Percentiles rank a stretch among this genome's conserved stretches.
phyloP scores from a whole-genome alignment of 2,113 vertebrate species.

The Entosphenus tridentatus region DNA sequence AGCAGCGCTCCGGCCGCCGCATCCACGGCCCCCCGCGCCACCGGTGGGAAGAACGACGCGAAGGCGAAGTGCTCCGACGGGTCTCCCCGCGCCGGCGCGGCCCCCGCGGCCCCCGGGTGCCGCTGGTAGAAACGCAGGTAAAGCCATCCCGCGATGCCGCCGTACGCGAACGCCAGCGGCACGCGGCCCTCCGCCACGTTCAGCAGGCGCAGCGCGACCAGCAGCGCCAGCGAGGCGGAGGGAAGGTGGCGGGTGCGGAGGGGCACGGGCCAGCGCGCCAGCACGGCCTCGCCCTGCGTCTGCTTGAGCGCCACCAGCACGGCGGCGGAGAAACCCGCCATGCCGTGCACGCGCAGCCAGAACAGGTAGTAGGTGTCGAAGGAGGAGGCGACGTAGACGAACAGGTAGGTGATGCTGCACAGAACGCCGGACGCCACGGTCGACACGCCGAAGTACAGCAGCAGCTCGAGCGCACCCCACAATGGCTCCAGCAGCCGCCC shows the following conservation, averaged over 20 bases:
- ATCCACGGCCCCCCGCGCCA: conserved; percentile 57
- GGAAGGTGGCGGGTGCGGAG: conserved; percentile 66
- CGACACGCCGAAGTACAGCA: conserved; percentile 73
- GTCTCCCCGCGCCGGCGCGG: conserved; percentile 66
- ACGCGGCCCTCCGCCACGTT: conserved; percentile 37
- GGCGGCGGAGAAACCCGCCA: conserved; percentile 54
- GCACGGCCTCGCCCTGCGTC: conserved; percentile 69
- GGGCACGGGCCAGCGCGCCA: conserved; percentile 53
- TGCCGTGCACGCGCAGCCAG: conserved; percentile 43
- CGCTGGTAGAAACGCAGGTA: conserved; percentile 96
- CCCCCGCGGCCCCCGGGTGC: conserved; percentile 18
- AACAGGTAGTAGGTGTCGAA: conserved; percentile 67
- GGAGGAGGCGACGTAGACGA: conserved; percentile 55
- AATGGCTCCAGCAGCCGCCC: conserved; percentile 73
- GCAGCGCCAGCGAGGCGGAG: conserved; percentile 39
- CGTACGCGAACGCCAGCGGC: conserved; percentile 52
- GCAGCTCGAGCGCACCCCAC: conserved; percentile 84
- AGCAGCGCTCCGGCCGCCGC: conserved; percentile 59
- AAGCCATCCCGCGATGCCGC: conserved; percentile 66
- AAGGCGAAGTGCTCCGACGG: conserved; percentile 98
- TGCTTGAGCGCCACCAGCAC: conserved; percentile 86
- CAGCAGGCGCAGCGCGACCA: conserved; percentile 36
- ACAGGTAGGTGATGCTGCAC: conserved; percentile 55
- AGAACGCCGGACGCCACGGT: conserved; percentile 63
- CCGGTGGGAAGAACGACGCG: conserved; percentile 83